These are phyloP conservation scores for Eulithis testata DNA, from an alignment of 2,888 invertebrate genomes.

Conservation along the genomic window DNA sequence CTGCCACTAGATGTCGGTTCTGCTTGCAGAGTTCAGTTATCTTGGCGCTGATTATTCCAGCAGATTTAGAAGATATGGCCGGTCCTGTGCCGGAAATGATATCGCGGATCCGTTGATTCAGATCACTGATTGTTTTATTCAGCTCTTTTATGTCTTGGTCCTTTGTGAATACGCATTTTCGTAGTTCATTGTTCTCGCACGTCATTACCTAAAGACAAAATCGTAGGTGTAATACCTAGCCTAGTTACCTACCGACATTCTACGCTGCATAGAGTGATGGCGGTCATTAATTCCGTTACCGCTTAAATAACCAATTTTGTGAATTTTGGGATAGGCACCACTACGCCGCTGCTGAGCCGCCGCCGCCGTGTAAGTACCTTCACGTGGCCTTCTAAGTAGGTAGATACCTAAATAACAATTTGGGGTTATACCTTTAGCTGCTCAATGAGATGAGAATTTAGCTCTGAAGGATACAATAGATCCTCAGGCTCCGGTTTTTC, in stretches of 20 bases:
- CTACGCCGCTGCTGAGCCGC: too few relatives aligned
- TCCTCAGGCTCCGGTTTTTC: slow-evolving; percentile 74
- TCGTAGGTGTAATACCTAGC: background rate
- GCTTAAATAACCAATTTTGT: too few relatives aligned
- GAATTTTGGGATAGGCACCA: too few relatives aligned
- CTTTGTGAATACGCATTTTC: slow-evolving; percentile 78
- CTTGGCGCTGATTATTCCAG: slow-evolving; percentile 85
- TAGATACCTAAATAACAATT: too few relatives aligned
- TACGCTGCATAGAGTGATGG: too few relatives aligned
- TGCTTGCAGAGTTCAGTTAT: slow-evolving; percentile 88
- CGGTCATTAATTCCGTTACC: too few relatives aligned
- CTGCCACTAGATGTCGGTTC: slow-evolving; percentile 86
- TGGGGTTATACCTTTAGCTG: slow-evolving; percentile 79
- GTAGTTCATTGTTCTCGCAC: slow-evolving; percentile 82
- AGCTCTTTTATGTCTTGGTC: slow-evolving; percentile 75
- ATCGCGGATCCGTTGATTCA: slow-evolving; percentile 79
- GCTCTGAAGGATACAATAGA: slow-evolving; percentile 84
- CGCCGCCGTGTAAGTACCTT: too few relatives aligned
- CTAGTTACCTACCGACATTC: background rate
- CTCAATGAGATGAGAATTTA: slow-evolving; percentile 85
- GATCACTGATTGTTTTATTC: slow-evolving; percentile 67
- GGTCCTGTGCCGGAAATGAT: slow-evolving; percentile 77
- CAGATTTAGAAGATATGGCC: slow-evolving; percentile 77
- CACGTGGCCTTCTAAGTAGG: too few relatives aligned
- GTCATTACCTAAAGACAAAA: slow-evolving; percentile 73